A percentile compares a stretch with the other conserved stretches of the same genome.
Evolutionary conservation across 1,140 invertebrate species (phyloP).

Genomic region (Meloidogyne floridensis): DNA sequence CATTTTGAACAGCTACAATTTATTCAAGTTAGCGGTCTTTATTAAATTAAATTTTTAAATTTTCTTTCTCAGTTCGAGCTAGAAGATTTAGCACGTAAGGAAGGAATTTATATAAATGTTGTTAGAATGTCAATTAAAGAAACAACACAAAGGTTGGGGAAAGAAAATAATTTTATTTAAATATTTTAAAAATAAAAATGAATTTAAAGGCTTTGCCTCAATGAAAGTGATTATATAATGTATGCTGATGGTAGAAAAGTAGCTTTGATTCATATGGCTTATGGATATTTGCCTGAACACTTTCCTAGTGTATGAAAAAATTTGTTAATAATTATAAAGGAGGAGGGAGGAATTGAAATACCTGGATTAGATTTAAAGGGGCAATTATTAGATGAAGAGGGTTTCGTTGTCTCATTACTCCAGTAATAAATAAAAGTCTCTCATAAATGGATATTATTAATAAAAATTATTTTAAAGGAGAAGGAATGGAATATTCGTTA

Average conservation of each 20-base stretch:
- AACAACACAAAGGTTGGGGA: constrained; percentile 51
- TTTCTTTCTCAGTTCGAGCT: constrained; percentile 78
- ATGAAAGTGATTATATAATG: constrained; percentile 62
- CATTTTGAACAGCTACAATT: constrained; percentile 32
- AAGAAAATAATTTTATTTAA: neutral
- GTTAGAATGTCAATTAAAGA: constrained; percentile 75
- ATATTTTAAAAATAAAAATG: neutral
- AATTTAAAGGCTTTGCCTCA: constrained; percentile 40
- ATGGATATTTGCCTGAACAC: constrained; percentile 84
- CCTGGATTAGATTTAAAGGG: too few relatives aligned
- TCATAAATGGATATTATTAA: neutral
- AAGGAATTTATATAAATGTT: constrained; percentile 72
- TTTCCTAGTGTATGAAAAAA: constrained; percentile 69
- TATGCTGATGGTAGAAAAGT: constrained; percentile 73
- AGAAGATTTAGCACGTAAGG: constrained; percentile 66
- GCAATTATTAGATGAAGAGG: too few relatives aligned
- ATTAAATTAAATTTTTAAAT: neutral
- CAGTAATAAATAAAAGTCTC: too few relatives aligned
- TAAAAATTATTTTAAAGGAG: constrained; percentile 1
- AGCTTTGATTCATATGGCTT: constrained; percentile 86
- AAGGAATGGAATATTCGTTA: constrained; percentile 80
- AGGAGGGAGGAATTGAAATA: neutral
- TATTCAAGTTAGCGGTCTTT: neutral
- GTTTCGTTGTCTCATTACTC: too few relatives aligned
- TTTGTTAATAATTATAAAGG: constrained; percentile 6